phyloP scores from a whole-genome alignment of 2,888 invertebrate genomes.

The Yponomeuta cagnagella region DNA sequence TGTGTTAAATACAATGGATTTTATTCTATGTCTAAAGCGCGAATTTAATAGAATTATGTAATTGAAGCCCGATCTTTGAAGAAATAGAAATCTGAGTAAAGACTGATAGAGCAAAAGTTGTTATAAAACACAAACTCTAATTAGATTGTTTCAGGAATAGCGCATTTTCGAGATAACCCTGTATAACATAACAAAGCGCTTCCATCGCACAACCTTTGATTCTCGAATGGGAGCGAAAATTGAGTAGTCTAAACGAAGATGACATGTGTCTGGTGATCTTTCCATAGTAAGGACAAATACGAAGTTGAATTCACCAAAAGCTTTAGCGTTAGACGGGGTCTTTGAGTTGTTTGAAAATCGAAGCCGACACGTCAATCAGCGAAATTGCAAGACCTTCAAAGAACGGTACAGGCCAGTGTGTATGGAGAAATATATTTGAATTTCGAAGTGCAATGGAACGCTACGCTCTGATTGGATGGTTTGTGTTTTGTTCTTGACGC shows the following conservation, averaged over 20 bases:
- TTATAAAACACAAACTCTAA: too few relatives aligned
- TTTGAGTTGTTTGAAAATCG: constrained; percentile 57
- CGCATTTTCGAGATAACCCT: too few relatives aligned
- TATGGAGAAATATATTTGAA: constrained; percentile 10
- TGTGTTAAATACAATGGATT: too few relatives aligned
- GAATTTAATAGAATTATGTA: too few relatives aligned
- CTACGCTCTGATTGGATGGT: not conserved
- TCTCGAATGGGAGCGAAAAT: not conserved
- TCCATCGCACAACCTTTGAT: not conserved
- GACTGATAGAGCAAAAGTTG: too few relatives aligned
- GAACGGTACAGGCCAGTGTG: constrained; percentile 36
- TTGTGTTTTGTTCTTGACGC: not conserved
- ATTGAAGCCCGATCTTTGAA: too few relatives aligned
- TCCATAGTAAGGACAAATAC: not conserved
- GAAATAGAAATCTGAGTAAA: too few relatives aligned
- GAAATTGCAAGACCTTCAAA: constrained; percentile 63
- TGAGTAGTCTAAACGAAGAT: not conserved
- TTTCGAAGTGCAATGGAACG: constrained; percentile 4
- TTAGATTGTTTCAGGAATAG: too few relatives aligned
- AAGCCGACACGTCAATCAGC: constrained; percentile 64
- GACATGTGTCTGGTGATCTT: not conserved
- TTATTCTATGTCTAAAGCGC: too few relatives aligned
- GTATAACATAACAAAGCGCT: not conserved
- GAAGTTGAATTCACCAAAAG: not conserved
- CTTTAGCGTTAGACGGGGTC: constrained; percentile 17